Evolutionary conservation across 2,113 vertebrate genomes (phyloP), one percentile per base, ranked within the genome.

Genomic region (Coreoperca whiteheadi): DNA sequence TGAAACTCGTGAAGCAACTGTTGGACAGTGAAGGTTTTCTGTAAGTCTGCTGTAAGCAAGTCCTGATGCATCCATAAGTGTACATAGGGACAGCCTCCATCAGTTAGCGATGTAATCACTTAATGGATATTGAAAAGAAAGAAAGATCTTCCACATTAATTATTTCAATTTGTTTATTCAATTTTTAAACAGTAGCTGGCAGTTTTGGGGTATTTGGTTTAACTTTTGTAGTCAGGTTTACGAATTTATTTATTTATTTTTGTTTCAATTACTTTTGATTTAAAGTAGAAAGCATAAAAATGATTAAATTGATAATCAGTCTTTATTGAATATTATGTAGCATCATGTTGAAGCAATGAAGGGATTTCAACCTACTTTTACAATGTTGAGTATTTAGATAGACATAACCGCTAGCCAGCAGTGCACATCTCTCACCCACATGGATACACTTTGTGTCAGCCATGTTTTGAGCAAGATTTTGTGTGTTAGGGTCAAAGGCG

Each of bases 401-500:
- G n/a, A 81, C 23, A 30, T 14, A 28, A 25, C 34, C 59, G 54
- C 77, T 8, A 37, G 64, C 21, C 60, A 82, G 39, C 25, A 68
- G 48, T 12, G 28, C 80, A 73, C 82, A 81, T 72, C 87, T 81
- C 67, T 89, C 81, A 77, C 18, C 70, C 81, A 82, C 73, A 85
- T 73, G 67, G 51, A 77, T 74, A 74, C 59, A 89, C 89, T 87
- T 88, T 81, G 86, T 90, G 70, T 82, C 75, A 63, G 72, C 75
- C 81, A 90, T 87, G 79, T 93, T 94, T 89, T 60, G 50, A 81
- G 67, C 85, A 87, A 79, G 80, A 93, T 84, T 91, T 81, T 88
- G 73, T 73, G 82, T 87, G 87, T 85, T 90, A 32, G 88, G 93
- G 94, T 95, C 92, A 95, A 91, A 93, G 84, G 86, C 88, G 90